Conservation (phyloP, 2,888 invertebrate species). For the Crepidodera aurea region DNA sequence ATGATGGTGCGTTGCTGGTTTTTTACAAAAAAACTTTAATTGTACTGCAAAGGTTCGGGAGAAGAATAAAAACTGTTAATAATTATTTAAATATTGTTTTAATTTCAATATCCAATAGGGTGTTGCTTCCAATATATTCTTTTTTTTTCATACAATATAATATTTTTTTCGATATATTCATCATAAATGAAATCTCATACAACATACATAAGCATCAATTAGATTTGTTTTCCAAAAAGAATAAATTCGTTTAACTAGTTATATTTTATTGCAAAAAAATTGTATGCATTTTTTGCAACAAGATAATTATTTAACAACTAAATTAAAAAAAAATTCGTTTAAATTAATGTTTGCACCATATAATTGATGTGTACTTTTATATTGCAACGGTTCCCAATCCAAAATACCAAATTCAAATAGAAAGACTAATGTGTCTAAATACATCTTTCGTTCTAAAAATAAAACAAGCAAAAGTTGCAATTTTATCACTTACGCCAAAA, state of each 20-base stretch:
- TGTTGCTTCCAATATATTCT: conserved; percentile 10
- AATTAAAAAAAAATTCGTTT: conserved; percentile 13
- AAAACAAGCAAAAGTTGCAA: no score
- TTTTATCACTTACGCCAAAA: no score
- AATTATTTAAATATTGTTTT: not conserved
- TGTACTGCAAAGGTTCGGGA: not conserved
- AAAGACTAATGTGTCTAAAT: not conserved
- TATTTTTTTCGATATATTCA: conserved; percentile 20
- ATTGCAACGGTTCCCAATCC: conserved; percentile 17
- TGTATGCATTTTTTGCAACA: not conserved
- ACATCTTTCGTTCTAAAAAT: no score
- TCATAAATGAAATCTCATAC: conserved; percentile 25
- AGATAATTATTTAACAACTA: not conserved
- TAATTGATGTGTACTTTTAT: conserved; percentile 13
- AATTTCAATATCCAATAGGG: conserved; percentile 10
- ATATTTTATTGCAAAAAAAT: conserved; percentile 2
- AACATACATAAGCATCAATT: conserved; percentile 23
- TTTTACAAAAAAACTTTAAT: no score
- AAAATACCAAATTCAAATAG: not conserved
- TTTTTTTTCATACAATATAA: conserved; percentile 20
- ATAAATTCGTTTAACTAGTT: conserved; percentile 3
- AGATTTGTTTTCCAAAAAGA: not conserved
- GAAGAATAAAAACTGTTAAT: not conserved
- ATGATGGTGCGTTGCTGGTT: no score
- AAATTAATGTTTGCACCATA: conserved; percentile 16